These are phyloP conservation scores for Climacteris rufus DNA, from an alignment of 2,113 vertebrate genomes.

Conservation along the genomic window DNA sequence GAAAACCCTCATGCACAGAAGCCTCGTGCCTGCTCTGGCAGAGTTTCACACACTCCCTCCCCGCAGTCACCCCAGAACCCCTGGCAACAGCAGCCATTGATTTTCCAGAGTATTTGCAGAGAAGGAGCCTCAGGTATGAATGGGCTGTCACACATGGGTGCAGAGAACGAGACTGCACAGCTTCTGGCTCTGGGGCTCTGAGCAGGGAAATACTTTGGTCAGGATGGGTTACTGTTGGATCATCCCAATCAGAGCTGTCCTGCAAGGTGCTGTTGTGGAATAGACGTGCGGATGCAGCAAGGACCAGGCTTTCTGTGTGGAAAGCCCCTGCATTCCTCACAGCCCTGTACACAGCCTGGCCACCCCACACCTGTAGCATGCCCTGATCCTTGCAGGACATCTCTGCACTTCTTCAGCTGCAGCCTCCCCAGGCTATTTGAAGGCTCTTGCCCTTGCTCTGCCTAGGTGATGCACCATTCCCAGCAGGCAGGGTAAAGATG, in stretches of 20 bases:
- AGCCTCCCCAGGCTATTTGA: background rate
- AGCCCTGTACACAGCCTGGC: background rate
- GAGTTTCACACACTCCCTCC: background rate
- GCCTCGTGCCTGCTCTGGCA: background rate
- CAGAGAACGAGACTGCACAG: background rate
- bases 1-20: background rate
- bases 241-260: background rate
- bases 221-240: background rate
- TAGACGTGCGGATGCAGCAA: background rate
- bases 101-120: background rate
- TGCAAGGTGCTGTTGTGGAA: background rate
- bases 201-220: background rate
- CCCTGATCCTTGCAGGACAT: background rate
- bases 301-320: background rate
- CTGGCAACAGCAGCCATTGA: background rate
- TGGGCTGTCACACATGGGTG: background rate
- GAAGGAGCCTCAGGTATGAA: background rate
- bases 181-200: background rate
- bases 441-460: background rate
- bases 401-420: background rate
- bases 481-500: background rate
- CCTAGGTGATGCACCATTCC: background rate
- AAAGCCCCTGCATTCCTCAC: background rate
- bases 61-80: background rate
- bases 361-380: background rate